Conservation (phyloP, 2,888 invertebrate genomes). For the Drosophila koepferae region DNA sequence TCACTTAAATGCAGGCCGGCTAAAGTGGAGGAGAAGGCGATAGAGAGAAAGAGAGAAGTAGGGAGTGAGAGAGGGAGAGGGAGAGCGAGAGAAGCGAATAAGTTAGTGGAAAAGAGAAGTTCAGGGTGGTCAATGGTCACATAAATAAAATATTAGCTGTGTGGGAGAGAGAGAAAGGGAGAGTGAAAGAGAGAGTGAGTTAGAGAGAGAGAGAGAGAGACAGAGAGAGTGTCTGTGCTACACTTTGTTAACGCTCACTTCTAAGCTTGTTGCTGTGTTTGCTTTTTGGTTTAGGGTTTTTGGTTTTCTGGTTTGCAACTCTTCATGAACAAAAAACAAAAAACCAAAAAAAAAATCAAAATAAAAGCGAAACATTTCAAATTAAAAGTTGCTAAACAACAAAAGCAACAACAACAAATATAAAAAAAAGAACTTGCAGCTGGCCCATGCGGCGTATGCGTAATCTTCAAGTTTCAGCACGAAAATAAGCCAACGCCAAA, state of each 20-base stretch:
- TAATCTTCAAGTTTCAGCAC: slow-evolving; percentile 31
- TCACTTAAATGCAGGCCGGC: slow-evolving; percentile 42
- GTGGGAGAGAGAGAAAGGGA: background rate
- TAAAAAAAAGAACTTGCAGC: slow-evolving; percentile 9
- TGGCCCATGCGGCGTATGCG: slow-evolving; percentile 44
- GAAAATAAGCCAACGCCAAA: background rate
- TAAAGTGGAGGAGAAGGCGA: background rate
- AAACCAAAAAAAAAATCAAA: background rate
- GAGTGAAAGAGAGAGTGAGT: background rate
- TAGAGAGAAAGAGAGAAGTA: background rate
- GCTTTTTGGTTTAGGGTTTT: slow-evolving; percentile 34
- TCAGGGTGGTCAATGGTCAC: slow-evolving; percentile 25
- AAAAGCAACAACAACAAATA: too few relatives aligned
- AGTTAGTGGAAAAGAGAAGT: background rate
- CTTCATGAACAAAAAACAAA: background rate
- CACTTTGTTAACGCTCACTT: slow-evolving; percentile 28
- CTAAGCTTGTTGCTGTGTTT: slow-evolving; percentile 18
- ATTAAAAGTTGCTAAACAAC: slow-evolving; percentile 32
- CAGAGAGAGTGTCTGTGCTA: slow-evolving; percentile 14
- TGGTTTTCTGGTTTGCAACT: slow-evolving; percentile 26
- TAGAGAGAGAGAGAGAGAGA: background rate
- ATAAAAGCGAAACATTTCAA: slow-evolving; percentile 31
- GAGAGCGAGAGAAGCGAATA: background rate
- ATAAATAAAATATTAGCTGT: slow-evolving; percentile 57
- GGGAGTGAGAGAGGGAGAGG: background rate